These are phyloP conservation scores for Proterorhinus semilunaris DNA, from an alignment of 2,113 vertebrate genomes.

Conservation along the genomic window DNA sequence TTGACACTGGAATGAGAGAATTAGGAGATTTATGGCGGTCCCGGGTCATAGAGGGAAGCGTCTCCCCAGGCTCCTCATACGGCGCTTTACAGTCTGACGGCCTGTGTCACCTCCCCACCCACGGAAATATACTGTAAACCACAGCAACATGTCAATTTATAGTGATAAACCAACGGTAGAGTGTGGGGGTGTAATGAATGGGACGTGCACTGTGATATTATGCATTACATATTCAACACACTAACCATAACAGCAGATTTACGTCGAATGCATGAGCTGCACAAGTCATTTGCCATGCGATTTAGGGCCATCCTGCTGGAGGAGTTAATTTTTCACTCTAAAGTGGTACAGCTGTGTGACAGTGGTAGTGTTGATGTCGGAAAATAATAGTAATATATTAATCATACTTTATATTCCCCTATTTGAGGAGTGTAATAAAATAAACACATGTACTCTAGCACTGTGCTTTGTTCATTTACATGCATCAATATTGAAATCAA, in stretches of 20 bases:
- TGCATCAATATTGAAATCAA: too few relatives aligned
- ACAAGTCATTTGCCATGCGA: neutral
- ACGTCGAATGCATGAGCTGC: neutral
- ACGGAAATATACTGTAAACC: conserved; percentile 20
- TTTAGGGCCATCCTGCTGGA: neutral
- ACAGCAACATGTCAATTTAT: conserved; percentile 8
- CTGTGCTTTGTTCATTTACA: too few relatives aligned
- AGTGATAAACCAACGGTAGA: conserved; percentile 5
- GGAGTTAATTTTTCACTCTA: neutral
- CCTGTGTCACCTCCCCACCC: conserved; percentile 60
- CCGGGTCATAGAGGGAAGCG: conserved; percentile 58
- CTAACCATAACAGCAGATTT: conserved; percentile 1
- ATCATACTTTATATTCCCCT: neutral
- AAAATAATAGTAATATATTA: neutral
- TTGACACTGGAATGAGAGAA: conserved; percentile 70
- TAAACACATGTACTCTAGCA: neutral
- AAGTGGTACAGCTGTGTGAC: neutral
- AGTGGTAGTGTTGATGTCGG: neutral
- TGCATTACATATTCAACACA: conserved; percentile 1
- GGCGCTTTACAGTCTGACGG: conserved; percentile 63
- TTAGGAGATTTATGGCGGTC: conserved; percentile 69
- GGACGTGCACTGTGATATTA: conserved; percentile 7
- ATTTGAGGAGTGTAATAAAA: neutral
- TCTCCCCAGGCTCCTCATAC: conserved; percentile 54
- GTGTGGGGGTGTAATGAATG: conserved; percentile 8